Conservation (phyloP, 1,140 invertebrate genomes). For the Ostrea denselamellosa region DNA sequence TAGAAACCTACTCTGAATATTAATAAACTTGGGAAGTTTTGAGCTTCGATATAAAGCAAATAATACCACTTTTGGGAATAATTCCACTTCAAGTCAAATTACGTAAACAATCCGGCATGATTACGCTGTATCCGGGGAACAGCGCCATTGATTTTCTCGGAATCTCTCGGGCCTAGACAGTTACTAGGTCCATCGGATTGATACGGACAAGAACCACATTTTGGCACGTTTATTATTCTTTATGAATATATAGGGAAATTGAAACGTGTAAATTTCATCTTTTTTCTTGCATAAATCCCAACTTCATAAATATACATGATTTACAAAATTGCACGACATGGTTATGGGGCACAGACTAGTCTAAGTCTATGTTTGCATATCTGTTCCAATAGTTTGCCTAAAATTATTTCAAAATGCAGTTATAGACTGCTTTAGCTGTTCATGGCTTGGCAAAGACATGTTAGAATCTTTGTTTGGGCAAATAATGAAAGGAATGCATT, state of each 20-base stretch:
- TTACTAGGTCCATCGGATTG: neutral
- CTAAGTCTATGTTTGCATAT: no score
- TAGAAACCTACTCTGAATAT: neutral
- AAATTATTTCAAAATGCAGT: no score
- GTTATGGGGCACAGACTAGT: neutral
- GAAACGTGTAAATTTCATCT: neutral
- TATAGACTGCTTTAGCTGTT: no score
- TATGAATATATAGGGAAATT: neutral
- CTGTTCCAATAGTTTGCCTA: no score
- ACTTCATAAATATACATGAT: neutral
- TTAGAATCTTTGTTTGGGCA: no score
- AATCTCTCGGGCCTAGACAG: neutral
- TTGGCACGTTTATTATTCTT: constrained; percentile 21
- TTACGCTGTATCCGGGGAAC: constrained; percentile 7
- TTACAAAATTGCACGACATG: neutral
- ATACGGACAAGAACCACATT: neutral
- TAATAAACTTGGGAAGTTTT: constrained; percentile 8
- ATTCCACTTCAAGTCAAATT: constrained; percentile 23
- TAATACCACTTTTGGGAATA: neutral
- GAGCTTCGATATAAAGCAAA: neutral
- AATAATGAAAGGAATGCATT: no score
- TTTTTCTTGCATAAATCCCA: neutral
- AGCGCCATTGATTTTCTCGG: constrained; percentile 13
- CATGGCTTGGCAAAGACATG: no score
- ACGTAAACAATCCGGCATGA: constrained; percentile 32